These are phyloP conservation scores for Oncorhynchus tshawytscha DNA, from an alignment of 2,113 vertebrate genomes.

Conservation along the genomic window DNA sequence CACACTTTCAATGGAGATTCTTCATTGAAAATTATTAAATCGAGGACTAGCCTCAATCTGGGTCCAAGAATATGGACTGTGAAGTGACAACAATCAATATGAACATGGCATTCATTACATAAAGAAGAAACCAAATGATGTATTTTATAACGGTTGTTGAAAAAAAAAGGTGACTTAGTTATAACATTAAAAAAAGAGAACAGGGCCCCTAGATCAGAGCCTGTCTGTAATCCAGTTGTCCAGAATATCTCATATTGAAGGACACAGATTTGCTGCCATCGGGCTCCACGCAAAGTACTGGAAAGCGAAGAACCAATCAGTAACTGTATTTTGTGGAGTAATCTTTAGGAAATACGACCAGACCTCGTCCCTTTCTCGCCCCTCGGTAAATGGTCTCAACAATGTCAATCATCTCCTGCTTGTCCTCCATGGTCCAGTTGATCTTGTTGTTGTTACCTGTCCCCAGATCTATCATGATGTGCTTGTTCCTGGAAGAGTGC, in stretches of 20 bases:
- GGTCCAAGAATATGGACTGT: too few species aligned
- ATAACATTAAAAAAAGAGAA: background rate
- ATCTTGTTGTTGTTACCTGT: conserved; percentile 99
- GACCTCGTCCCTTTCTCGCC: conserved; percentile 91
- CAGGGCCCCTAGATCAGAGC: conserved; percentile 1
- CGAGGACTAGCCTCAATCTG: too few species aligned
- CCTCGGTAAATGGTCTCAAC: conserved; percentile 95
- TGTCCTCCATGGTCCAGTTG: conserved; percentile 99
- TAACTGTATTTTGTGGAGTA: conserved; percentile 97
- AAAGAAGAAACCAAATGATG: too few species aligned
- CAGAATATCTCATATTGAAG: conserved; percentile 17
- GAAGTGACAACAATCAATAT: too few species aligned
- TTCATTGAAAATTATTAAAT: too few species aligned
- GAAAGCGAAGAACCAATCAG: conserved; percentile 58
- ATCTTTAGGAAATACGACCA: conserved; percentile 96
- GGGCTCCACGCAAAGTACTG: background rate
- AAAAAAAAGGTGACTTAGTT: conserved; percentile 1
- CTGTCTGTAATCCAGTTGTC: conserved; percentile 13
- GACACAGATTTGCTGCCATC: background rate
- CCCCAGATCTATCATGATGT: conserved; percentile 99
- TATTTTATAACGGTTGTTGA: too few species aligned
- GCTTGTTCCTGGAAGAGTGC: conserved; percentile 84
- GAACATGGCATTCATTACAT: too few species aligned
- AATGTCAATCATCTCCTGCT: conserved; percentile 99
- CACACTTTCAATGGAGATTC: too few species aligned